Conservation (phyloP, 92 coral and sea anemone species). For the Actinostola sp. region DNA sequence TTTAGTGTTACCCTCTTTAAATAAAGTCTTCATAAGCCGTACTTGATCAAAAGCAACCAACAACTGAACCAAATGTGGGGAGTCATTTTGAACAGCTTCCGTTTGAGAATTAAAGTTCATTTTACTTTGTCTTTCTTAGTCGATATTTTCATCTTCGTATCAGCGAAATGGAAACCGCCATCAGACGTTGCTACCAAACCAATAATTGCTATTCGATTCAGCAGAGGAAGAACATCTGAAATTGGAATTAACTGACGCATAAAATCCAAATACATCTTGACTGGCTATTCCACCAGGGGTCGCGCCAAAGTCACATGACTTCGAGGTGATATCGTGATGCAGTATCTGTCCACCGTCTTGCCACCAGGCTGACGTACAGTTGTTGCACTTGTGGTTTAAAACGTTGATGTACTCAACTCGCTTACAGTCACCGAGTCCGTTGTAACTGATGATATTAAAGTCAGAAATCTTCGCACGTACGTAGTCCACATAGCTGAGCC, state of each 20-base stretch:
- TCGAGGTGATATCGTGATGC: slow-evolving; percentile 32
- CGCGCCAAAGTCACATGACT: slow-evolving; percentile 18
- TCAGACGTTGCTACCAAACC: too few species aligned
- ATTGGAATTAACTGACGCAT: background rate
- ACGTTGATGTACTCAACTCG: slow-evolving; percentile 57
- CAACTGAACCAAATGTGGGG: too few species aligned
- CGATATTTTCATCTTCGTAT: too few species aligned
- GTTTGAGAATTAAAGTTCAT: too few species aligned
- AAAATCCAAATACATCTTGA: slow-evolving; percentile 52
- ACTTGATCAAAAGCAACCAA: too few species aligned
- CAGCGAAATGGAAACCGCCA: too few species aligned
- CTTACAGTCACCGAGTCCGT: slow-evolving; percentile 29
- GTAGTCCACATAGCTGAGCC: slow-evolving; percentile 2
- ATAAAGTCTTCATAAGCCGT: too few species aligned
- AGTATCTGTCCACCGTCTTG: slow-evolving; percentile 15
- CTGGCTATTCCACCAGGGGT: slow-evolving; percentile 21
- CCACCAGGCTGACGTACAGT: slow-evolving; percentile 45
- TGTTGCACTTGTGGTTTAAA: slow-evolving; percentile 38
- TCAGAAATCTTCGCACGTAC: slow-evolving; percentile 16
- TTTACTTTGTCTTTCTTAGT: too few species aligned
- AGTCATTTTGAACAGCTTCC: too few species aligned
- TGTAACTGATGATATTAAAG: background rate
- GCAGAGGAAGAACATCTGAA: slow-evolving; percentile 5
- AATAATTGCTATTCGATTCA: slow-evolving; percentile 37
- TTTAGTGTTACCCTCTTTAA: too few species aligned